Conservation (phyloP, 2,113 vertebrate species). For the Sciurus niger region DNA sequence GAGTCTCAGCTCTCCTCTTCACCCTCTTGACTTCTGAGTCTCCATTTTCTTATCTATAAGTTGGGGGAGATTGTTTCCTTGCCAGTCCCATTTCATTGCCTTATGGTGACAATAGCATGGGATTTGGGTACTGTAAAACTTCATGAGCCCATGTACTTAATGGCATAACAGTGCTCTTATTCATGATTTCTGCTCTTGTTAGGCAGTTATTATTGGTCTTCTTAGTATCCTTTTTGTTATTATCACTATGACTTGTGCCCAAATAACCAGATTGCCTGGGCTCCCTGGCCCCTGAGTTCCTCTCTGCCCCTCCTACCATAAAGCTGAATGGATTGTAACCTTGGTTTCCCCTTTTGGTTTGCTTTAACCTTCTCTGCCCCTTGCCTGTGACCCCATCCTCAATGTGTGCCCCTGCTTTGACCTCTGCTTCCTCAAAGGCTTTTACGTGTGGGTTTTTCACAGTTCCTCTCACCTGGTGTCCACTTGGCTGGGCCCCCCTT, state of each 20-base stretch:
- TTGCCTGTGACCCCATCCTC: neutral
- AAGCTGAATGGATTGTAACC: rapidly evolving
- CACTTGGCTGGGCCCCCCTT: constrained; percentile 4
- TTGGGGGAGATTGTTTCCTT: neutral
- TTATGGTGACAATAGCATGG: rapidly evolving
- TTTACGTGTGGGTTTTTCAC: neutral
- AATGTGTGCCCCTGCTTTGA: neutral
- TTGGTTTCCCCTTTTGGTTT: rapidly evolving
- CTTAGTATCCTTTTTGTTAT: rapidly evolving
- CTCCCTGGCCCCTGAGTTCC: too few relatives aligned
- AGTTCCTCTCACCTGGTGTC: neutral
- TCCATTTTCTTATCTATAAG: neutral
- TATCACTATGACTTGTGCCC: rapidly evolving
- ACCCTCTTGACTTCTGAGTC: neutral
- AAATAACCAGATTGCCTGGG: rapidly evolving
- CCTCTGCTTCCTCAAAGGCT: neutral
- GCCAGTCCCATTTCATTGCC: neutral
- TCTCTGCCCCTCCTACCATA: rapidly evolving
- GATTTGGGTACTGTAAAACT: neutral
- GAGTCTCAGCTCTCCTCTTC: neutral
- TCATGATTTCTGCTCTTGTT: neutral
- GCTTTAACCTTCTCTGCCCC: neutral
- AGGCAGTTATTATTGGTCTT: rapidly evolving
- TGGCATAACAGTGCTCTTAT: rapidly evolving
- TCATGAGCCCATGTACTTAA: rapidly evolving